These are phyloP conservation scores for Mechanitis mazaeus DNA, from an alignment of 2,888 invertebrate genomes.

Conservation along the genomic window DNA sequence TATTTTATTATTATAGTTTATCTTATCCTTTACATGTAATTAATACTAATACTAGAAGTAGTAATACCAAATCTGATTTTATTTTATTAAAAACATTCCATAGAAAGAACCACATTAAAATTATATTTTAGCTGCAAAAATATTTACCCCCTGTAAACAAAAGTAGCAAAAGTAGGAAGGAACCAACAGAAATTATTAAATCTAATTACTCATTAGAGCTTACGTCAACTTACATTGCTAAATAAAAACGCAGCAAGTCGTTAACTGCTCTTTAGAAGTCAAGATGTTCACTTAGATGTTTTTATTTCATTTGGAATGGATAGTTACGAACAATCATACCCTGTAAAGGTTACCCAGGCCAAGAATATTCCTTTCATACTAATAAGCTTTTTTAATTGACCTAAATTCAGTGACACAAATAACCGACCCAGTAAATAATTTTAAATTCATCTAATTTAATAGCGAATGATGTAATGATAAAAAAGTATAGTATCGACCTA, in stretches of 20 bases:
- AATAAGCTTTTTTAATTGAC: conserved; percentile 31
- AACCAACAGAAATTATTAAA: conserved; percentile 50
- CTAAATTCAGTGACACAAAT: conserved; percentile 13
- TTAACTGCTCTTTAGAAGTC: conserved; percentile 60
- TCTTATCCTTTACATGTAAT: no score
- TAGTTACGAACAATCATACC: conserved; percentile 33
- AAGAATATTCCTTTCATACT: conserved; percentile 13
- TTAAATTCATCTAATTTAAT: background rate
- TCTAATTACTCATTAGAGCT: conserved; percentile 62
- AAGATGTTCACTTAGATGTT: conserved; percentile 54
- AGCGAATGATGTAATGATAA: background rate
- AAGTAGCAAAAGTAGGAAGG: conserved; percentile 31
- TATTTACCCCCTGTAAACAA: conserved; percentile 19
- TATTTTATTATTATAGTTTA: no score
- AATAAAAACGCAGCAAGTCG: conserved; percentile 58
- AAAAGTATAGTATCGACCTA: conserved; percentile 42
- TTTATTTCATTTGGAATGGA: conserved; percentile 57
- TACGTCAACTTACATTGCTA: conserved; percentile 59
- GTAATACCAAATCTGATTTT: no score
- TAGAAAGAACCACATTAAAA: no score
- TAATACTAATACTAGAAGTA: no score
- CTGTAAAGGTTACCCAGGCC: background rate
- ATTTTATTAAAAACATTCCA: no score
- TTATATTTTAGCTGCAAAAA: no score
- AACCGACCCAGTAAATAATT: background rate